Evolutionary conservation across 2,797 vertebrate species (phyloP), one percentile per base, ranked within the genome.

Genomic region (Hylomyscus alleni): DNA sequence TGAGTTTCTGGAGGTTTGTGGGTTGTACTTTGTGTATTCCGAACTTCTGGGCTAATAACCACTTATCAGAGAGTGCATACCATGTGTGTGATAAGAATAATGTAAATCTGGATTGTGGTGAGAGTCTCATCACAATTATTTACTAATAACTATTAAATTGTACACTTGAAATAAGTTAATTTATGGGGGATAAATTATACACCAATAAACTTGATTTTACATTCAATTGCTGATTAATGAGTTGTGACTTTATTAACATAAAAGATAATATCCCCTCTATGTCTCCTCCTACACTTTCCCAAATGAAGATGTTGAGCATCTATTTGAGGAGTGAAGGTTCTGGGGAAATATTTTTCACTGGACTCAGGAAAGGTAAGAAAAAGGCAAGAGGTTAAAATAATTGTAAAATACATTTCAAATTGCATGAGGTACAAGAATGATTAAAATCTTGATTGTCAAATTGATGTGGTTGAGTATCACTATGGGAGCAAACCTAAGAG

Each of bases 211-310:
- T 72, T 26, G 17, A 91, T 95, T 91, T 75, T 87, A 91, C 78
- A 34, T 73, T 4, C 11, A 89, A 6, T n/a, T 73, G 29, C 3
- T 73, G 56, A 89, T 78, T 26, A 47, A 78, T 94, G 40, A 84
- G 83, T 95, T 90, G 47, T 89, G 90, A 82, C 54, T 78, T n/a
- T 80, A 91, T 90, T 94, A 58, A 86, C 65, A 56, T 91, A 90
- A 84, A 91, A 90, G 26, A 52, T 11, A 26, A 13, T 40, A 1
- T n/a, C 10, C 26, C 40, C 54, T 85, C 12, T 24, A 58, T 24
- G 34, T 37, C 72, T 37, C 73, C 17, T 5, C 34, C 75, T 47
- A 13, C 14, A 6, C 50, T 73, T 90, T 29, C 26, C 54, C 54
- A 65, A 69, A 85, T 14, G 34, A 89, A 91, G 14, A 67, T 2